These are phyloP conservation scores for Pterocles burchelli DNA, from an alignment of 2,113 vertebrate species.

Conservation along the genomic window DNA sequence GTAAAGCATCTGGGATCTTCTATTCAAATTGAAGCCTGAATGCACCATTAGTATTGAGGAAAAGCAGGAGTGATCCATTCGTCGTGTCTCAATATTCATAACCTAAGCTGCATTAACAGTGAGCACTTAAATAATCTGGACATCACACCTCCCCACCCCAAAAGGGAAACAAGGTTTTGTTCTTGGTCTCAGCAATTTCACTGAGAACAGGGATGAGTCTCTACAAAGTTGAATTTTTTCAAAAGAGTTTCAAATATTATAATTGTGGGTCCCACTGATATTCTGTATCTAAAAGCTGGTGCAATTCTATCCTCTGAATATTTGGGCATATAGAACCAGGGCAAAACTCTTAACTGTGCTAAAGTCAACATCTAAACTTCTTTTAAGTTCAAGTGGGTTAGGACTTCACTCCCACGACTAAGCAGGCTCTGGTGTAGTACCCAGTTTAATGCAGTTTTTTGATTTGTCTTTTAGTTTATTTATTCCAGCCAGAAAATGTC, in stretches of 20 bases:
- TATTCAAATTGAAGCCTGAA: neutral
- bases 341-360: neutral
- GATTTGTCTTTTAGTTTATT: neutral
- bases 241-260: neutral
- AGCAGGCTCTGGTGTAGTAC: neutral
- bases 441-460: neutral
- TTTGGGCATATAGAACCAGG: neutral
- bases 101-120: neutral
- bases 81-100: neutral
- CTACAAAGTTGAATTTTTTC: neutral
- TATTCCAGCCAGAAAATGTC: neutral
- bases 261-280: neutral
- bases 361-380: neutral
- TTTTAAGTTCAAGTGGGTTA: neutral
- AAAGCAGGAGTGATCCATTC: neutral
- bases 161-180: neutral
- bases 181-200: neutral
- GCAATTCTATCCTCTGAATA: neutral
- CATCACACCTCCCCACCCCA: neutral
- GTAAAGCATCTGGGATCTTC: neutral
- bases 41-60: neutral
- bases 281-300: neutral
- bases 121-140: neutral
- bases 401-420: neutral
- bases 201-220: neutral